These are phyloP conservation scores for Grammatotria lemairii DNA, from an alignment of 2,113 vertebrate genomes.

Conservation along the genomic window DNA sequence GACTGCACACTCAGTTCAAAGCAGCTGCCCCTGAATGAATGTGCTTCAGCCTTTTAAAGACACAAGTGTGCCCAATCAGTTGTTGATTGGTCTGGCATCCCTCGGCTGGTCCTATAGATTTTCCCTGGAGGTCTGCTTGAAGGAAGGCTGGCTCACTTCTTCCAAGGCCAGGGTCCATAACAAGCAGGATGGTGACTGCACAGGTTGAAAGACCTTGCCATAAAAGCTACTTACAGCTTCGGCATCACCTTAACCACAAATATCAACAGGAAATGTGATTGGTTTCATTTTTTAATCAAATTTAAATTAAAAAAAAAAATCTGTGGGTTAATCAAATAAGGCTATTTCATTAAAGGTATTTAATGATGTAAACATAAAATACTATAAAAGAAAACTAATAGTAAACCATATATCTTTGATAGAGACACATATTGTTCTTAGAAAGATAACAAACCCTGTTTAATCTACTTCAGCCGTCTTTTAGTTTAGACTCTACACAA, in stretches of 20 bases:
- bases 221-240: background rate
- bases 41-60: background rate
- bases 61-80: background rate
- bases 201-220: rapidly evolving
- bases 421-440: background rate
- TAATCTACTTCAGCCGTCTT: background rate
- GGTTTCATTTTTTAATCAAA: background rate
- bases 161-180: background rate
- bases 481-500: background rate
- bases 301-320: background rate
- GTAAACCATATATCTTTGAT: background rate
- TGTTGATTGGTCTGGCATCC: rapidly evolving
- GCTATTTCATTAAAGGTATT: background rate
- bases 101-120: background rate
- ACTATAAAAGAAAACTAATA: background rate
- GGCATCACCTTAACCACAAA: background rate
- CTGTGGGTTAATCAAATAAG: background rate
- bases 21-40: background rate
- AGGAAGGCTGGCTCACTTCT: background rate
- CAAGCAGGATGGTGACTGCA: background rate
- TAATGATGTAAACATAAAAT: background rate
- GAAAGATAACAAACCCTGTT: background rate
- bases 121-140: background rate
- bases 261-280: background rate
- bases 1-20: background rate